Conservation (phyloP, 1,140 invertebrate genomes). For the Geopemphigus sp. region DNA sequence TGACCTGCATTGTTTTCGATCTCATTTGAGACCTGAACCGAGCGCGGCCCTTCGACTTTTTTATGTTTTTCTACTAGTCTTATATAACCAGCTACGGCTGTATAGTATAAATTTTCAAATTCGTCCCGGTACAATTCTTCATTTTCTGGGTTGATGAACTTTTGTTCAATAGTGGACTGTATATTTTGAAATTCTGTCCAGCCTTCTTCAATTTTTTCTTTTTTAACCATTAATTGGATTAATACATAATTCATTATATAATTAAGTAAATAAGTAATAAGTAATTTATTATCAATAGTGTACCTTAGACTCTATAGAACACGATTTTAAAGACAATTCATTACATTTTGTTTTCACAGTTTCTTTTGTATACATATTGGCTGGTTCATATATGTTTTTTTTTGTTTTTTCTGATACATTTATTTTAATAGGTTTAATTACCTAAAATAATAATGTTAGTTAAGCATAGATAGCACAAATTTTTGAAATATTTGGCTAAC, state of each 20-base stretch:
- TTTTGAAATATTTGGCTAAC: not conserved
- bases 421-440: slow-evolving; percentile 42
- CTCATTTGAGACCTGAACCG: too few species aligned
- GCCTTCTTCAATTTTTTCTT: too few species aligned
- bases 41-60: too few species aligned
- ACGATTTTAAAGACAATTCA: slow-evolving; percentile 4
- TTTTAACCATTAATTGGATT: too few species aligned
- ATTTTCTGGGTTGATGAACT: too few species aligned
- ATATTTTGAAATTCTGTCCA: too few species aligned
- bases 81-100: too few species aligned
- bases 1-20: too few species aligned
- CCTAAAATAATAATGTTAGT: slow-evolving; percentile 2
- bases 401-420: slow-evolving; percentile 34
- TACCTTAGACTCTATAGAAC: not conserved
- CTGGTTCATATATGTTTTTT: slow-evolving; percentile 15
- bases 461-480: not conserved
- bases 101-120: too few species aligned
- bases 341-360: slow-evolving; percentile 9
- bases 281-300: slow-evolving; percentile 15
- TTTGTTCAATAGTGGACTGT: too few species aligned
- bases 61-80: too few species aligned
- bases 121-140: too few species aligned
- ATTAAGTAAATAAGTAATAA: not conserved
- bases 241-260: not conserved
- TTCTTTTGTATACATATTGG: slow-evolving; percentile 21